Evolutionary conservation across 1,140 invertebrate species (phyloP).

Genomic region (Brachionus rubens): DNA sequence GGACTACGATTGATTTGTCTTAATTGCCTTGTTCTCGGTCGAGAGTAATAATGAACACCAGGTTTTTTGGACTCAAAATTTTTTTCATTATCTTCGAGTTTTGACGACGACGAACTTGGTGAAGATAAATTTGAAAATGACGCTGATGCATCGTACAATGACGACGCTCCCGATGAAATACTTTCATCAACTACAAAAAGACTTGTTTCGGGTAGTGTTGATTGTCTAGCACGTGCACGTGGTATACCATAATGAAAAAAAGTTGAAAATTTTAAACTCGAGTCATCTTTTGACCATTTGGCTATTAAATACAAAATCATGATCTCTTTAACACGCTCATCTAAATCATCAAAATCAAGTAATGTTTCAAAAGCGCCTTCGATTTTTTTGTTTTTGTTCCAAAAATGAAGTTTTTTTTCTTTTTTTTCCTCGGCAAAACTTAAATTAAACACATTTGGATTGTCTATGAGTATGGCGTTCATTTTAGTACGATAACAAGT

Average conservation of each 20-base stretch:
- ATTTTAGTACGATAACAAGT: neutral
- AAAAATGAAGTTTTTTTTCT: neutral
- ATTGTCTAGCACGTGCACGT: neutral
- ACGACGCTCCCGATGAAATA: neutral
- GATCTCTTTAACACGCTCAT: neutral
- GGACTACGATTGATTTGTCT: neutral
- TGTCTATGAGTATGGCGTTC: neutral
- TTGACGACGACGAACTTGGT: neutral
- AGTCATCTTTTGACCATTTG: constrained; percentile 39
- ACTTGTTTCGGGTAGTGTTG: neutral
- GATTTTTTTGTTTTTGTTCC: constrained; percentile 17
- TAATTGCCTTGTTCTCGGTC: neutral
- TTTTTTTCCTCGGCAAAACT: constrained; percentile 12
- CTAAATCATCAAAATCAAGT: neutral
- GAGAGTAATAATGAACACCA: neutral
- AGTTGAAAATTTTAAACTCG: constrained; percentile 26
- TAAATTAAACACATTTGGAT: neutral
- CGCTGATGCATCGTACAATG: neutral
- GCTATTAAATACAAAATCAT: constrained; percentile 30
- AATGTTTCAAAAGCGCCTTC: neutral
- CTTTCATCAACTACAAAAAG: neutral
- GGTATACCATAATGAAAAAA: constrained; percentile 42
- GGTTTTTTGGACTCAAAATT: neutral
- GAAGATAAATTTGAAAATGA: neutral
- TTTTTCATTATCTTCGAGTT: neutral